Conservation (phyloP, 1,140 invertebrate species). For the Hydropsyche tenuis region DNA sequence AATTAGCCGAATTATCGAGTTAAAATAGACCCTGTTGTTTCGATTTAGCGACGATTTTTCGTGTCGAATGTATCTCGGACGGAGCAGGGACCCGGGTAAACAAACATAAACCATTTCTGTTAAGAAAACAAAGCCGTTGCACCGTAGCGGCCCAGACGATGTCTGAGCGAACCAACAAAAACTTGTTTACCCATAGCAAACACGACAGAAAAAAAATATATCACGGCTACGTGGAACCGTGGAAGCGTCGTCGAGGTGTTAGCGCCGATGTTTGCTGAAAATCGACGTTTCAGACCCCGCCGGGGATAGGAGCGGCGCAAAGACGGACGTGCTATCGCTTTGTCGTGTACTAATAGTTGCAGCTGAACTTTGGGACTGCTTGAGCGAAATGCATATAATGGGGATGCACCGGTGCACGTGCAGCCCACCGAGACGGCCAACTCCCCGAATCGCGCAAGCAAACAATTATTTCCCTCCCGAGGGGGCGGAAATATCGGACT, state of each 20-base stretch:
- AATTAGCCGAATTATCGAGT: background rate
- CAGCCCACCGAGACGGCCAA: background rate
- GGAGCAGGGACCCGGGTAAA: conserved; percentile 29
- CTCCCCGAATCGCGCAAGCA: conserved; percentile 27
- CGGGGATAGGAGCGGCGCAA: background rate
- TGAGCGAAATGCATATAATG: conserved; percentile 12
- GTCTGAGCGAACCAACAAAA: conserved; percentile 30
- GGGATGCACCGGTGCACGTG: background rate
- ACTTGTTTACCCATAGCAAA: conserved; percentile 31
- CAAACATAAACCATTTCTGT: conserved; percentile 41
- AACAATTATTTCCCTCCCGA: conserved; percentile 32
- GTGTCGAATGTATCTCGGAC: conserved; percentile 22
- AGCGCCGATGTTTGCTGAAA: conserved; percentile 10
- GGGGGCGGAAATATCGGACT: conserved; percentile 24
- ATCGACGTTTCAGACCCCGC: conserved; percentile 5
- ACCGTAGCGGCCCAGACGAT: conserved; percentile 19
- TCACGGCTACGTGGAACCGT: background rate
- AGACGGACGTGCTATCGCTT: conserved; percentile 8
- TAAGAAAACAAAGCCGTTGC: conserved; percentile 40
- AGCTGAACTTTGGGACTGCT: background rate
- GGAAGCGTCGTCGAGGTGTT: conserved; percentile 11
- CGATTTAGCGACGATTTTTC: background rate
- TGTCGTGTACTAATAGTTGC: conserved; percentile 8
- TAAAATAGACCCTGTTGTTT: background rate
- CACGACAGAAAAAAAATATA: conserved; percentile 18